Base-by-base conservation (phyloP, 2,113 vertebrate species). In the Bujurquina vittata region DNA sequence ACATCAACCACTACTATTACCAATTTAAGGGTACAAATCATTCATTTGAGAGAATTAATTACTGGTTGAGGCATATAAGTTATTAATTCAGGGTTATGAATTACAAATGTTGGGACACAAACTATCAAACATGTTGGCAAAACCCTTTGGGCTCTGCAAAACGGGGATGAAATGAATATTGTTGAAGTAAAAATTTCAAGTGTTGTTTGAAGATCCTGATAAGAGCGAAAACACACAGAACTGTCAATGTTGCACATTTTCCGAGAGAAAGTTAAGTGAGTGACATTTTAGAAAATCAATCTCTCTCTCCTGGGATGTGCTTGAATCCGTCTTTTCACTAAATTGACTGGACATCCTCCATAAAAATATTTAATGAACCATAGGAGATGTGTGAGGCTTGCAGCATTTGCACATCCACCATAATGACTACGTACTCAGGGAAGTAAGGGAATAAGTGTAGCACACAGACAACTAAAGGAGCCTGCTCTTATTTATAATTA, bases 361-460 rank as follows among this genome's bases (percentile, higher is more conserved):
- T 73, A 83, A 79, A 67, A 59, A 20, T 73, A 81, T 75, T 86
- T 65, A 88, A 88, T 75, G 77, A 80, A 73, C 46, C 81, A 22
- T 49, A 12, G 20, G 58, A 86, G 76, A 84, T 29, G 49, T 49
- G 17, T 61, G 77, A 37, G 1, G 52, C 29, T 69, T 61, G 11
- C 49, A 49, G 22, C 23, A 79, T 74, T 33, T 60, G 35, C 79
- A 65, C 77, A 75, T 80, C 77, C 76, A 26, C 26, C 46, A 8
- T n/a, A 37, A 26, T n/a, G 52, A 46, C 61, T 58, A 1, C 23
- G 12, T 40, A 72, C 81, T 80, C 62, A 9, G 52, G 15, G 62
- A 81, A 84, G 60, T 75, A 6, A 29, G 69, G 40, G 65, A 88
- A 69, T 72, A 82, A 74, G 40, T 75, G 76, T 43, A 80, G 73